These are phyloP conservation scores for Hippasteria phrygiana DNA, from an alignment of 53 echinoderm and acorn worm genomes.

Conservation along the genomic window DNA sequence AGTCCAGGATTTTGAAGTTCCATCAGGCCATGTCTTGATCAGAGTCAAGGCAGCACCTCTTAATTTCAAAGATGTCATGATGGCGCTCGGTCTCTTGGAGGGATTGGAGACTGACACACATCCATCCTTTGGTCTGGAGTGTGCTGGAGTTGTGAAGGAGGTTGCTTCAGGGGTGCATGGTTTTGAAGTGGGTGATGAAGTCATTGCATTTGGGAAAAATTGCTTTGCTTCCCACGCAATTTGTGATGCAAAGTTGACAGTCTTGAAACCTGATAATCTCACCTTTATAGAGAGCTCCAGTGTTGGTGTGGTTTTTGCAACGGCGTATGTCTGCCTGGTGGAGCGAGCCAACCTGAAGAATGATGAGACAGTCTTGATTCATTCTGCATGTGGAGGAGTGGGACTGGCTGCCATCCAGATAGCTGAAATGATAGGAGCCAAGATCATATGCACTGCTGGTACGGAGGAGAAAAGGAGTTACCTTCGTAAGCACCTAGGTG, in stretches of 20 bases:
- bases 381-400: constrained; percentile 73
- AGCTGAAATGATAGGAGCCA: constrained; percentile 67
- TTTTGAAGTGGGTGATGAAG: constrained; percentile 73
- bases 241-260: constrained; percentile 57
- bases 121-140: constrained; percentile 72
- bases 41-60: constrained; percentile 62
- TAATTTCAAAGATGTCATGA: constrained; percentile 74
- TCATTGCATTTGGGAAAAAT: constrained; percentile 73
- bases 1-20: constrained; percentile 9
- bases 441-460: constrained; percentile 69
- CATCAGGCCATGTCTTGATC: constrained; percentile 60
- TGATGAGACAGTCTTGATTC: constrained; percentile 76
- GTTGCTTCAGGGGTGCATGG: constrained; percentile 73
- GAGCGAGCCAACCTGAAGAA: constrained; percentile 77
- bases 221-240: constrained; percentile 77
- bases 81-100: constrained; percentile 56
- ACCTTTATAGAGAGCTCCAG: constrained; percentile 64
- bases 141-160: constrained; percentile 74
- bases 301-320: constrained; percentile 69
- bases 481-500: constrained; percentile 59
- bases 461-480: constrained; percentile 15
- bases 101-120: constrained; percentile 18
- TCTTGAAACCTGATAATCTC: constrained; percentile 71
- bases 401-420: constrained; percentile 79
- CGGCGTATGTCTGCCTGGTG: constrained; percentile 78